Conservation (phyloP, 1,140 invertebrate species). For the Zaprionus nigranus region DNA sequence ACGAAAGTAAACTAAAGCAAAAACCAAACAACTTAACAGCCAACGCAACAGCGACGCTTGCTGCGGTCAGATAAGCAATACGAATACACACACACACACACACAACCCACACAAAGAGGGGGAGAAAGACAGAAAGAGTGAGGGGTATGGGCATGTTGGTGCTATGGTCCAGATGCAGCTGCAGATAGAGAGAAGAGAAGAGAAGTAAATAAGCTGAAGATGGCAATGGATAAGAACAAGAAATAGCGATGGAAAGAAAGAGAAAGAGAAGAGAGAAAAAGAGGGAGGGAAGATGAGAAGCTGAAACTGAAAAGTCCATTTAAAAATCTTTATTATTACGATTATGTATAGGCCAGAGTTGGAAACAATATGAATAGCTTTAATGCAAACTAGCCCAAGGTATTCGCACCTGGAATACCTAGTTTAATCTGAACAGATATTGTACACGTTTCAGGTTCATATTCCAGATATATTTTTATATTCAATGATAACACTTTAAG, state of each 20-base stretch:
- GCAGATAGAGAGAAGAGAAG: slow-evolving; percentile 11
- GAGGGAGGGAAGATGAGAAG: neutral
- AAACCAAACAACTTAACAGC: slow-evolving; percentile 60
- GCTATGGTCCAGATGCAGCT: neutral
- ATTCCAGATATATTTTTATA: no score
- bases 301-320: slow-evolving; percentile 1
- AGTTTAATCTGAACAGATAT: no score
- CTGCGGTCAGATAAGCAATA: slow-evolving; percentile 56
- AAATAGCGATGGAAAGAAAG: neutral
- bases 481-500: no score
- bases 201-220: slow-evolving; percentile 8
- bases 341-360: neutral
- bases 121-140: neutral
- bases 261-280: neutral
- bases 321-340: neutral
- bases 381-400: neutral
- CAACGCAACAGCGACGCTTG: slow-evolving; percentile 52
- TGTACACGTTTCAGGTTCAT: no score
- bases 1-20: slow-evolving; percentile 57
- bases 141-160: neutral
- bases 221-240: slow-evolving; percentile 14
- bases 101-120: neutral
- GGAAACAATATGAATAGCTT: neutral
- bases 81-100: slow-evolving; percentile 24
- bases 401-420: neutral